phyloP scores from a whole-genome alignment of 2,888 invertebrate genomes.

The Drosophila neonasuta region DNA sequence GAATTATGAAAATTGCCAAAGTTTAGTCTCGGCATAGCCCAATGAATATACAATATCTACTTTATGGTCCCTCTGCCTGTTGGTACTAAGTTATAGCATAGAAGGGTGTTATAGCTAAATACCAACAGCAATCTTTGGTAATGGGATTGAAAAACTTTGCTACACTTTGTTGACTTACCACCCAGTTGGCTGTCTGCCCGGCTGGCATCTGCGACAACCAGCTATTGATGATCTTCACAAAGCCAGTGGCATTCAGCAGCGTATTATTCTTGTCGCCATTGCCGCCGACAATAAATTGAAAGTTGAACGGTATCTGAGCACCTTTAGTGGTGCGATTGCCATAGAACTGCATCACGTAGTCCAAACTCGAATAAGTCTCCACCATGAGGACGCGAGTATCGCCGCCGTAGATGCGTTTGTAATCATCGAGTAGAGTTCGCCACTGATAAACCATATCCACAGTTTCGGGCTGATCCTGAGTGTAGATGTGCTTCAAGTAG shows the following conservation, averaged over 20 bases:
- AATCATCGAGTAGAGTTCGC: constrained; percentile 85
- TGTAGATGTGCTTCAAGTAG: constrained; percentile 86
- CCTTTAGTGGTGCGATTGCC: constrained; percentile 83
- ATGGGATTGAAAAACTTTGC: too few relatives aligned
- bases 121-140: too few relatives aligned
- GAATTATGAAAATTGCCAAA: background rate
- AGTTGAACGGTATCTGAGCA: constrained; percentile 87
- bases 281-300: constrained; percentile 84
- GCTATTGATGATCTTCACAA: constrained; percentile 83
- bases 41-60: too few relatives aligned
- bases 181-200: constrained; percentile 85
- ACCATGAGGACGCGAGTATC: constrained; percentile 84
- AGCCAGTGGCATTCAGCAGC: constrained; percentile 81
- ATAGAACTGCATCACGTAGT: constrained; percentile 84
- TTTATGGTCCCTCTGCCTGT: too few relatives aligned
- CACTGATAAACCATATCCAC: constrained; percentile 87
- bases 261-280: constrained; percentile 82
- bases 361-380: constrained; percentile 84
- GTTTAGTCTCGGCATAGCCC: too few relatives aligned
- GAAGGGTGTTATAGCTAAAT: too few relatives aligned
- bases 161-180: constrained; percentile 82
- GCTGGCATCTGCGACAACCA: constrained; percentile 85
- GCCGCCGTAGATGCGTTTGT: constrained; percentile 80
- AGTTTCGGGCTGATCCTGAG: constrained; percentile 85
- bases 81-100: too few relatives aligned